These are phyloP conservation scores for Luscinia luscinia DNA, from an alignment of 2,797 vertebrate genomes.

Conservation along the genomic window DNA sequence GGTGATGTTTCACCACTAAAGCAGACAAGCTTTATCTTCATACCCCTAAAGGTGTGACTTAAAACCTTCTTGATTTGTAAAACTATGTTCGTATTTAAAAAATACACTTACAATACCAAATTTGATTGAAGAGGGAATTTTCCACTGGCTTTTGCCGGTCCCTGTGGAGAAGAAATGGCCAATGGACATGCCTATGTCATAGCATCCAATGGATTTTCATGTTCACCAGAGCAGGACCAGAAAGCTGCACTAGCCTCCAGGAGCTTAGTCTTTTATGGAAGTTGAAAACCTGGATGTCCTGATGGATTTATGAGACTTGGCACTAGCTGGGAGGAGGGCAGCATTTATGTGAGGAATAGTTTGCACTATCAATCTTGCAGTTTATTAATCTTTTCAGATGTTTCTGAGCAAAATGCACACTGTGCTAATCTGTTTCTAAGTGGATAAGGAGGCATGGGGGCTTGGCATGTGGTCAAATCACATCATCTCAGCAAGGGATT, in stretches of 20 bases:
- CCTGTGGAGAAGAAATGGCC: neutral
- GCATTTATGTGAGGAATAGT: neutral
- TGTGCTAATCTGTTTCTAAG: slow-evolving; percentile 28
- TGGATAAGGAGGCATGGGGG: neutral
- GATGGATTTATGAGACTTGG: neutral
- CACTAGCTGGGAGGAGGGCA: neutral
- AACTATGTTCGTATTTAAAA: neutral
- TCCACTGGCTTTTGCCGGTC: neutral
- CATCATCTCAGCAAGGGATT: neutral
- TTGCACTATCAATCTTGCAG: neutral
- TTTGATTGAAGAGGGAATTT: neutral
- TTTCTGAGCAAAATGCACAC: neutral
- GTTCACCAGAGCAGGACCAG: neutral
- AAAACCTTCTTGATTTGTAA: neutral
- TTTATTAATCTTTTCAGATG: slow-evolving; percentile 31
- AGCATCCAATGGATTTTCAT: neutral
- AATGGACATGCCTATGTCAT: rapidly evolving
- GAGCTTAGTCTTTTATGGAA: neutral
- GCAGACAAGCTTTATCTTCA: neutral
- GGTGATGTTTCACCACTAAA: neutral
- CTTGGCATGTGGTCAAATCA: neutral
- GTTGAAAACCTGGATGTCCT: neutral
- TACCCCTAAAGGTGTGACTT: neutral
- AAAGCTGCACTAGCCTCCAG: neutral
- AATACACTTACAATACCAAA: neutral